A percentile compares a stretch with the other conserved stretches of the same genome.
These are phyloP conservation scores for Andrena cerasifolii DNA, from an alignment of 1,140 invertebrate species.

Conservation along the genomic window DNA sequence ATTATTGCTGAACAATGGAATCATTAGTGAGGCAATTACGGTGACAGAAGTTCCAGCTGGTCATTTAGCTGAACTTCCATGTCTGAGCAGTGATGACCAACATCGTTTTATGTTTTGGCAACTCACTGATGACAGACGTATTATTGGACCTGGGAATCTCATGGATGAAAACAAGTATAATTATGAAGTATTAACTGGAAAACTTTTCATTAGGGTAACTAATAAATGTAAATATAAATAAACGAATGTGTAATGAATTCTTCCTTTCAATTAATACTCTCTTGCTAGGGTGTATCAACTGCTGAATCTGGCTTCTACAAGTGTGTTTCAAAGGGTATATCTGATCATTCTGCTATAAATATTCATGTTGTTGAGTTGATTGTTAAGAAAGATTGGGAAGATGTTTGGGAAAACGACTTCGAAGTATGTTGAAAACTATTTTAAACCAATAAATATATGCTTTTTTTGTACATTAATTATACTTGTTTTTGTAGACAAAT, in stretches of 20 bases:
- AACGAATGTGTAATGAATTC: slow-evolving; percentile 9
- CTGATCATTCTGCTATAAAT: slow-evolving; percentile 80
- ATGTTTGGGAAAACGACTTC: slow-evolving; percentile 79
- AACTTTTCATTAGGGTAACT: slow-evolving; percentile 85
- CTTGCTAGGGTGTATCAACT: slow-evolving; percentile 84
- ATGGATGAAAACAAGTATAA: slow-evolving; percentile 86
- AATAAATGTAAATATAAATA: background rate
- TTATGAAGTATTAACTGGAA: slow-evolving; percentile 87
- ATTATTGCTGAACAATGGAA: slow-evolving; percentile 51
- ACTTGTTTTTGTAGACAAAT: slow-evolving; percentile 70
- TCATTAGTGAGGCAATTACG: slow-evolving; percentile 57
- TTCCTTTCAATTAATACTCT: slow-evolving; percentile 15
- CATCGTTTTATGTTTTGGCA: slow-evolving; percentile 88
- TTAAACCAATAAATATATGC: background rate
- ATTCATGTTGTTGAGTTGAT: slow-evolving; percentile 84
- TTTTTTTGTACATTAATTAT: background rate
- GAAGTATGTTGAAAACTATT: slow-evolving; percentile 70
- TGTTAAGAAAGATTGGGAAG: slow-evolving; percentile 82
- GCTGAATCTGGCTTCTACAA: slow-evolving; percentile 85
- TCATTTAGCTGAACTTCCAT: slow-evolving; percentile 84
- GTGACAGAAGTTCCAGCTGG: slow-evolving; percentile 84
- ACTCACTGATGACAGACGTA: slow-evolving; percentile 81
- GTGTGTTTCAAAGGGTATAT: slow-evolving; percentile 85
- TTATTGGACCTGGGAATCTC: slow-evolving; percentile 85
- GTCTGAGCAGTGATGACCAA: slow-evolving; percentile 85